Conservation (phyloP, 2,888 invertebrate species). For the Lobophora halterata region DNA sequence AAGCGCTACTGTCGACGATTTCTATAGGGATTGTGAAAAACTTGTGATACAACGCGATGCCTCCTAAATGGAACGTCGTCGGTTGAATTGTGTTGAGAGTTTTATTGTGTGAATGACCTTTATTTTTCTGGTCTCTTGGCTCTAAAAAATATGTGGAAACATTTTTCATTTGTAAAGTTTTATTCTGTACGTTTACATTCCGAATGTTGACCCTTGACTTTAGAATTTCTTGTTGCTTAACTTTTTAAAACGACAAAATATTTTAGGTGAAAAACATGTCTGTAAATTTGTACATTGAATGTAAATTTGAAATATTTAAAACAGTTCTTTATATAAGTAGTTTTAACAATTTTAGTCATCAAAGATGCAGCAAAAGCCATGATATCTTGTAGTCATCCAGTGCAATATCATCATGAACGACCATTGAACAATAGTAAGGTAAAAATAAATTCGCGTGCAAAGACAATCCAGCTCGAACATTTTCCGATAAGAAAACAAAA, state of each 20-base stretch:
- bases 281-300: too few species aligned
- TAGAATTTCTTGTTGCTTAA: not conserved
- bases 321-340: too few species aligned
- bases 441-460: constrained; percentile 30
- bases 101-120: constrained; percentile 18
- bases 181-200: constrained; percentile 5
- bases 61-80: constrained; percentile 21
- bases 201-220: not conserved
- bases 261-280: too few species aligned
- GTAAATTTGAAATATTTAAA: too few species aligned
- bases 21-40: constrained; percentile 30
- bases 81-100: constrained; percentile 26
- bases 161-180: constrained; percentile 12
- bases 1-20: constrained; percentile 27
- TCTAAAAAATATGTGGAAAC: constrained; percentile 16
- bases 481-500: constrained; percentile 49
- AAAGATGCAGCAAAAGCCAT: too few species aligned
- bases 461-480: constrained; percentile 41
- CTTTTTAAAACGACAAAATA: too few species aligned
- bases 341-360: too few species aligned
- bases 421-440: constrained; percentile 25
- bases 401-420: constrained; percentile 14
- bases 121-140: constrained; percentile 14
- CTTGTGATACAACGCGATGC: constrained; percentile 27
- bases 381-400: too few species aligned